Conservation (phyloP, 2,113 vertebrate genomes). For the Limanda limanda region DNA sequence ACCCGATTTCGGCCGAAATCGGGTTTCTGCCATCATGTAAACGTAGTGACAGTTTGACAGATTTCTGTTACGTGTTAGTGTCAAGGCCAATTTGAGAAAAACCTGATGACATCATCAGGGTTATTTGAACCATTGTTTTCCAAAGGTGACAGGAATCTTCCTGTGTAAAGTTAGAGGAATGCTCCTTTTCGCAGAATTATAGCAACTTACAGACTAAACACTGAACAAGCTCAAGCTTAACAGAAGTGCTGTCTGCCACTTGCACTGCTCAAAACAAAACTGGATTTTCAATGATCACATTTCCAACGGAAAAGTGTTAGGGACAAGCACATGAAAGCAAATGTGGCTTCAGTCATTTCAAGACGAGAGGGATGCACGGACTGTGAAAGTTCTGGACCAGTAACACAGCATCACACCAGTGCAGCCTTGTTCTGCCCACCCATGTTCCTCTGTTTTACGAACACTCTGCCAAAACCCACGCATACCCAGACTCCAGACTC, state of each 20-base stretch:
- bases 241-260: too few species aligned
- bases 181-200: too few species aligned
- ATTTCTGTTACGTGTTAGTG: not conserved
- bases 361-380: not conserved
- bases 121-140: too few species aligned
- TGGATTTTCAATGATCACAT: not conserved
- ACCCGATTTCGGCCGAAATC: too few species aligned
- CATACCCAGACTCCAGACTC: slow-evolving; percentile 14
- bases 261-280: not conserved
- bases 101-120: too few species aligned
- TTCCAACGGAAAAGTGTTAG: not conserved
- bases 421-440: slow-evolving; percentile 9
- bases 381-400: slow-evolving; percentile 3
- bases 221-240: too few species aligned
- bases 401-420: slow-evolving; percentile 37
- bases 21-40: too few species aligned
- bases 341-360: not conserved
- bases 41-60: not conserved
- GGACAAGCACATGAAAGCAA: not conserved
- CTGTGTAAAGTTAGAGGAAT: too few species aligned
- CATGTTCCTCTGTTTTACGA: slow-evolving; percentile 14
- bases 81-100: not conserved
- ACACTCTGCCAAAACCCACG: slow-evolving; percentile 46
- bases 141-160: too few species aligned
- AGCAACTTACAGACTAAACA: too few species aligned